Conservation (phyloP, 1,140 invertebrate species). For the Propsilocerus akamusi region DNA sequence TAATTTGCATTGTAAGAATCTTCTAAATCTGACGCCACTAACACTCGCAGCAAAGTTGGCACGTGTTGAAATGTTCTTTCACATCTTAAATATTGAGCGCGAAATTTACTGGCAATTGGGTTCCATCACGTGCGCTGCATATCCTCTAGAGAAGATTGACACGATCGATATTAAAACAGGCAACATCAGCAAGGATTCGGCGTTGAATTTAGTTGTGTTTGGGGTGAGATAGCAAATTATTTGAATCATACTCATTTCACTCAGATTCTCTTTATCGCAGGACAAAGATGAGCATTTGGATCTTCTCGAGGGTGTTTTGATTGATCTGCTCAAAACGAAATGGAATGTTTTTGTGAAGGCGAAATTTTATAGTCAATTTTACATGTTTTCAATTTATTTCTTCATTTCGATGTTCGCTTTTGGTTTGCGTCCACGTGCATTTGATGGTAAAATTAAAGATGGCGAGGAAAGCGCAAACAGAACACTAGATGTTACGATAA, state of each 20-base stretch:
- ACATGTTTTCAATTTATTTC: conserved; percentile 79
- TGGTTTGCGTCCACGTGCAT: conserved; percentile 61
- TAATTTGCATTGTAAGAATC: conserved; percentile 66
- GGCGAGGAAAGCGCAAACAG: conserved; percentile 12
- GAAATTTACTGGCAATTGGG: conserved; percentile 96
- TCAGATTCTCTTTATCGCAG: conserved; percentile 28
- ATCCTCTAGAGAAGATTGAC: conserved; percentile 89
- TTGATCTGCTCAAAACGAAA: conserved; percentile 89
- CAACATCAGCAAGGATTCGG: conserved; percentile 82
- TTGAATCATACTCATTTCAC: conserved; percentile 1
- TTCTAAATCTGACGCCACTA: conserved; percentile 75
- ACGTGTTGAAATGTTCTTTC: conserved; percentile 85
- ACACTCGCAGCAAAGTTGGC: conserved; percentile 88
- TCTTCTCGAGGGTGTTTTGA: conserved; percentile 84
- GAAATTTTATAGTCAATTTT: conserved; percentile 84
- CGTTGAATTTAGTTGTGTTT: conserved; percentile 94
- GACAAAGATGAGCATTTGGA: conserved; percentile 89
- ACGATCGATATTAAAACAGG: conserved; percentile 86
- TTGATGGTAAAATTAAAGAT: conserved; percentile 16
- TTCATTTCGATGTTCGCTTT: conserved; percentile 72
- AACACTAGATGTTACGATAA: conserved; percentile 3
- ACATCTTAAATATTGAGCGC: conserved; percentile 83
- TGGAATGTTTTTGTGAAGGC: conserved; percentile 96
- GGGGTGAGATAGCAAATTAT: conserved; percentile 43
- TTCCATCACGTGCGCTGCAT: conserved; percentile 90